A percentile compares a stretch with the other conserved stretches of the same genome.
These are phyloP conservation scores for Nothocercus nigrocapillus DNA, from an alignment of 2,113 vertebrate species.

Conservation along the genomic window DNA sequence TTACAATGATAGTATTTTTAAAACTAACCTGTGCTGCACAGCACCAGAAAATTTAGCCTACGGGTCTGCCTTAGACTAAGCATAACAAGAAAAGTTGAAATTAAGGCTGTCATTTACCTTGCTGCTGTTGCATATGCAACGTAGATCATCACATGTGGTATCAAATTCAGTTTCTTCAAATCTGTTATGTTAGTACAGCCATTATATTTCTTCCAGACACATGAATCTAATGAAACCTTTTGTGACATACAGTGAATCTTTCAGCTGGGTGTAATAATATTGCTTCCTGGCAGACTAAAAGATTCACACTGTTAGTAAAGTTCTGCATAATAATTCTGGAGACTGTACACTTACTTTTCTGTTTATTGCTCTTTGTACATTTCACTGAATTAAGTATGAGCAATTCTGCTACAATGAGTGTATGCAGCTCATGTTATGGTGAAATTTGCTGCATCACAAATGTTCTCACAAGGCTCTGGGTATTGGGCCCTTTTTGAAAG, in stretches of 20 bases:
- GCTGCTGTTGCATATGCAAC: neutral
- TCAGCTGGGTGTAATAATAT: neutral
- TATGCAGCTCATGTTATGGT: neutral
- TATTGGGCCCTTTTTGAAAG: neutral
- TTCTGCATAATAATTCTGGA: neutral
- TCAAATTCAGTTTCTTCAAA: constrained; percentile 20
- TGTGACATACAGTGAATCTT: neutral
- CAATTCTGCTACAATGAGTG: neutral
- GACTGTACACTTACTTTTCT: neutral
- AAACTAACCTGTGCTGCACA: neutral
- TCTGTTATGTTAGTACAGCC: neutral
- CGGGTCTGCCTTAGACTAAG: constrained; percentile 5
- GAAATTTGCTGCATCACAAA: neutral
- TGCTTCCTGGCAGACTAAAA: neutral
- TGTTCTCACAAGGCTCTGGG: neutral
- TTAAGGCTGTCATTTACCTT: constrained; percentile 42
- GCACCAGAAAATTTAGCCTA: neutral
- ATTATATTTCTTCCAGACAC: neutral
- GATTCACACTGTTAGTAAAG: neutral
- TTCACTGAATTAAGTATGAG: neutral
- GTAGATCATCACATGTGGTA: neutral
- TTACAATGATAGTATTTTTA: constrained; percentile 37
- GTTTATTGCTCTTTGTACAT: neutral
- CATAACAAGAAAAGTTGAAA: constrained; percentile 31
- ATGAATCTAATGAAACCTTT: constrained; percentile 21